A percentile compares a stretch with the other conserved stretches of the same genome.
Conservation (phyloP, 2,797 vertebrate species). For the Alcedo atthis region DNA sequence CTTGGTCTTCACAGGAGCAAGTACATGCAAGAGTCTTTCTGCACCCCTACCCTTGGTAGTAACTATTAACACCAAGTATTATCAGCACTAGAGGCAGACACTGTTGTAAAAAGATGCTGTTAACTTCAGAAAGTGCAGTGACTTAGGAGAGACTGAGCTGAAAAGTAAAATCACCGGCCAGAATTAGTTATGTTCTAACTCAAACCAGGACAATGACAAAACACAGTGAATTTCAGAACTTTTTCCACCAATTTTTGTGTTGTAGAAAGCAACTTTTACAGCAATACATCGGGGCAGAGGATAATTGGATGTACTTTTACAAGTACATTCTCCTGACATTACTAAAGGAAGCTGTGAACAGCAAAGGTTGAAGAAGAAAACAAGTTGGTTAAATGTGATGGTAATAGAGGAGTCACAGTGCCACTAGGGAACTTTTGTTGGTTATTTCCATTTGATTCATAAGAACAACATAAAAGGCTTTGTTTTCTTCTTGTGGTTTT, state of each 20-base stretch:
- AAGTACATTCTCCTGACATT: not conserved
- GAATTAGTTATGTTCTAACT: not conserved
- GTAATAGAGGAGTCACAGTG: not conserved
- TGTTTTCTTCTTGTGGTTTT: not conserved
- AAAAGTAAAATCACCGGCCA: not conserved
- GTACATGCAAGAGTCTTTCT: not conserved
- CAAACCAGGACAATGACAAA: not conserved
- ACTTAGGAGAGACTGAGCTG: not conserved
- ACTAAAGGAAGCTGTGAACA: not conserved
- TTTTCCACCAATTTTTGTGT: not conserved
- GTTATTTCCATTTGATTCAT: not conserved
- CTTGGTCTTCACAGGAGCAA: not conserved
- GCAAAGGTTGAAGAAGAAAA: not conserved
- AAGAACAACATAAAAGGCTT: not conserved
- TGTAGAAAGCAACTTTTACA: conserved; percentile 8
- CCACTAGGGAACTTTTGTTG: not conserved
- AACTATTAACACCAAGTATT: not conserved
- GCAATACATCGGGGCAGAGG: not conserved
- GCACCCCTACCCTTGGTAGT: not conserved
- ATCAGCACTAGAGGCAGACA: not conserved
- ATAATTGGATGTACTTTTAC: not conserved
- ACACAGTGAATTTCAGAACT: not conserved
- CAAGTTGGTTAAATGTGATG: not conserved
- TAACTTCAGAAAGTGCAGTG: not conserved
- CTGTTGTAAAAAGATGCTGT: not conserved